Evolutionary conservation across 2,888 invertebrate species (phyloP), one percentile per base, ranked within the genome.

Genomic region (Operophtera brumata): DNA sequence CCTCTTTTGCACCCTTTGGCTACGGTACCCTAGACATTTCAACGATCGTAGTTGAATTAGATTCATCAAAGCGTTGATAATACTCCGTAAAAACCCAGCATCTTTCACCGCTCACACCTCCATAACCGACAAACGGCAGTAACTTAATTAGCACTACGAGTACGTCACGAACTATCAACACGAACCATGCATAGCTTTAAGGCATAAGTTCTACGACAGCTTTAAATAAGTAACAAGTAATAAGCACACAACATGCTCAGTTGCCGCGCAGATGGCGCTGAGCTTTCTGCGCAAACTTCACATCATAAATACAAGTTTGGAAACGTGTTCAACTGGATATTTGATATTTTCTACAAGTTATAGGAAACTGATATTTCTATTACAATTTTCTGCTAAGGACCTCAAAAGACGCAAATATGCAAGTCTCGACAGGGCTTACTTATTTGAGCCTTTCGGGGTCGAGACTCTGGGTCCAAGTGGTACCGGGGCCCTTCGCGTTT

Each of bases 301-400:
- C 59, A 67, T 67, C 69, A 67, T 75, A 73, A 74, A 75, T 71
- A 69, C 55, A 59, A 70, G 69, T 71, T 72, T 59, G 55, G 54
- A 57, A 61, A 69, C 62, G 63, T 50, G 49, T 20, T 35, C 26
- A 39, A n/a, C 53, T 25, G 34, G 39, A 57, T 53, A 60, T 57
- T 54, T 59, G 43, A 54, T 57, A 57, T 54, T 58, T 54, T 50
- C 40, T 46, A 49, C 26, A 58, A 36, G 35, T 43, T 54, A 50
- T 37, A 37, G 8, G 52, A 34, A 57, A 40, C 46, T 52, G 45
- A 52, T 53, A 52, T 57, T 57, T 52, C 45, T 42, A 52, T 52
- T 42, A 48, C 37, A 47, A 52, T 52, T 52, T 49, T 46, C 52
- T 48, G 41, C 30, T 20, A n/a, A n/a, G n/a, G n/a, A n/a, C n/a